A percentile compares a stretch with the other conserved stretches of the same genome.
phyloP scores from a whole-genome alignment of 2,888 invertebrate genomes.

The Eristalis arbustorum region DNA sequence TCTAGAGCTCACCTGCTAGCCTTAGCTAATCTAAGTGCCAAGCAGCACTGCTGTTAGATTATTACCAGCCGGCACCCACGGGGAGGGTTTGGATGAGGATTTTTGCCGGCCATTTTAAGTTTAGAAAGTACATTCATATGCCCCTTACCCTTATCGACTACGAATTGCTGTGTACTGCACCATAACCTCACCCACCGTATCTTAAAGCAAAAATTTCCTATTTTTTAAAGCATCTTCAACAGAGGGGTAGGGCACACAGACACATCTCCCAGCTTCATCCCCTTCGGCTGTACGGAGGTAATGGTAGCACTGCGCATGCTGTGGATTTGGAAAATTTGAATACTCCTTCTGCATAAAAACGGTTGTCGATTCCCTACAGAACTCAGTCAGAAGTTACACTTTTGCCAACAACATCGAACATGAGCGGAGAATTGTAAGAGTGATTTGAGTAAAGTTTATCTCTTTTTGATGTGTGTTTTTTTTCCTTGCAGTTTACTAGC shows the following conservation, averaged over 20 bases:
- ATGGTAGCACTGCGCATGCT: constrained; percentile 28
- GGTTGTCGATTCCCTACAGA: neutral
- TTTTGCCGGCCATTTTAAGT: neutral
- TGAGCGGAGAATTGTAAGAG: constrained; percentile 53
- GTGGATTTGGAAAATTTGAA: neutral
- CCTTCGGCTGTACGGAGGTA: neutral
- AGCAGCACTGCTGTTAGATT: neutral
- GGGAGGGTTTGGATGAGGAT: neutral
- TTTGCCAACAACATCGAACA: neutral
- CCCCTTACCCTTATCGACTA: too few relatives aligned
- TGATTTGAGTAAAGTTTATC: neutral
- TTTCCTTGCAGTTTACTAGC: constrained; percentile 21
- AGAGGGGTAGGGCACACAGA: neutral
- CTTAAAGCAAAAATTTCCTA: too few relatives aligned
- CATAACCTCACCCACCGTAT: too few relatives aligned
- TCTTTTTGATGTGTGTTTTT: neutral
- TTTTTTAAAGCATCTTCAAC: neutral
- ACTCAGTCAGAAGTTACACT: constrained; percentile 28
- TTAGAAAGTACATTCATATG: too few relatives aligned
- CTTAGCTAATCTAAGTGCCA: neutral
- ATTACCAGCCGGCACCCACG: neutral
- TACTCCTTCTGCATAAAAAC: constrained; percentile 28
- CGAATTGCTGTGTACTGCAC: too few relatives aligned
- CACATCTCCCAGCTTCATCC: neutral
- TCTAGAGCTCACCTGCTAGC: neutral